Evolutionary conservation across 2,113 vertebrate genomes (phyloP).

Genomic region (Dicentrarchus labrax): DNA sequence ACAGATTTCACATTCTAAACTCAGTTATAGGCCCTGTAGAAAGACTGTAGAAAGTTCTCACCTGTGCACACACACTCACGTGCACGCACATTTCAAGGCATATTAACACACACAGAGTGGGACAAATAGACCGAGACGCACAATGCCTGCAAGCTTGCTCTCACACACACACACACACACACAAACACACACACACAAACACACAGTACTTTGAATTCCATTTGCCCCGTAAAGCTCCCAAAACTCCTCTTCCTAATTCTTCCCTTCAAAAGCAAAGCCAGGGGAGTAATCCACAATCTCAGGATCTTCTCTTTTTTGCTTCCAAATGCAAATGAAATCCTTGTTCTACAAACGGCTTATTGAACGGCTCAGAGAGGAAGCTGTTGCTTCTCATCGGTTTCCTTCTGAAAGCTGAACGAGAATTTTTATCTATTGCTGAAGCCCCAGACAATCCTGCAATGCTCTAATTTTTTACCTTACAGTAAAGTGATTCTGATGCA

Average conservation of each 20-base stretch:
- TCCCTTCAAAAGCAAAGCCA: constrained; percentile 53
- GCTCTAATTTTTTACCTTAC: background rate
- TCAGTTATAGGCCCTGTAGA: background rate
- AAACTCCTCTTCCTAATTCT: constrained; percentile 57
- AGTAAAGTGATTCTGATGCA: background rate
- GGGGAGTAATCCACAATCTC: constrained; percentile 55
- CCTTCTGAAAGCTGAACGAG: background rate
- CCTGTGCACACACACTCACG: background rate
- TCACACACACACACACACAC: constrained; percentile 18
- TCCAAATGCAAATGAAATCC: constrained; percentile 67
- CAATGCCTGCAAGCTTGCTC: background rate
- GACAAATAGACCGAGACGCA: background rate
- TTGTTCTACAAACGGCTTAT: constrained; percentile 62
- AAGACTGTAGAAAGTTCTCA: background rate
- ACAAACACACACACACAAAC: constrained; percentile 27
- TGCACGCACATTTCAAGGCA: background rate
- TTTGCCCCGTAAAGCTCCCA: constrained; percentile 48
- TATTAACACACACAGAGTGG: background rate
- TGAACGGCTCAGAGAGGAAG: constrained; percentile 41
- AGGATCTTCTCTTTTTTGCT: constrained; percentile 50
- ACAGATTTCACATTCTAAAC: background rate
- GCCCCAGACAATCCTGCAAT: background rate
- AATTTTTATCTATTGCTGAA: constrained; percentile 1
- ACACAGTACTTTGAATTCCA: constrained; percentile 30
- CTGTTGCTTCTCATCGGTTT: constrained; percentile 7